phyloP scores from a whole-genome alignment of 2,113 vertebrate species.

The Leucosticte australis region DNA sequence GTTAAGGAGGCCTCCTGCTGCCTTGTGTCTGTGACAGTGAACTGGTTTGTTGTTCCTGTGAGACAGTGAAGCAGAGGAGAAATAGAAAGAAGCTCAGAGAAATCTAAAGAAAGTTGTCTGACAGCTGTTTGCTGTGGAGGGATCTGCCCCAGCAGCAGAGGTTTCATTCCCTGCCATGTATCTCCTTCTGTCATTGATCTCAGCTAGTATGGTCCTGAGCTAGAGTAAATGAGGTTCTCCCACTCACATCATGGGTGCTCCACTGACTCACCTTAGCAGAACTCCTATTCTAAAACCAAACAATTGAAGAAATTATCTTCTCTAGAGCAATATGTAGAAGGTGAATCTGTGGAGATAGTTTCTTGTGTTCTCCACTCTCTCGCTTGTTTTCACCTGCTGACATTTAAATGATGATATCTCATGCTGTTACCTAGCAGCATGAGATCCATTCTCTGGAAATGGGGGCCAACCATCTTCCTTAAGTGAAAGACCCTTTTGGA shows the following conservation, averaged over 20 bases:
- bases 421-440: not conserved
- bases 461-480: not conserved
- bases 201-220: not conserved
- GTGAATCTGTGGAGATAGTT: not conserved
- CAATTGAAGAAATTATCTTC: not conserved
- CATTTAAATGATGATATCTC: not conserved
- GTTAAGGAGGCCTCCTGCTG: not conserved
- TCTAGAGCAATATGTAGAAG: not conserved
- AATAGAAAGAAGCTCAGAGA: not conserved
- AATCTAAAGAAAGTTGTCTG: not conserved
- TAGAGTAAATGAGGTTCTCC: not conserved
- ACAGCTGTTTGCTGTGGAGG: not conserved
- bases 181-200: not conserved
- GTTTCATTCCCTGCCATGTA: not conserved
- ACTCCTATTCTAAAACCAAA: not conserved
- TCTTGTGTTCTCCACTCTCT: not conserved
- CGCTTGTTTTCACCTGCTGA: not conserved
- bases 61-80: not conserved
- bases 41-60: not conserved
- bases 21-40: not conserved
- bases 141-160: not conserved
- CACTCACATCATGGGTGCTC: not conserved
- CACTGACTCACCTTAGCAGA: not conserved
- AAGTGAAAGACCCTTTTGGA: not conserved
- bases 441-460: not conserved